Base-by-base conservation (phyloP, 2,797 vertebrate genomes). In the Heteromormyrus szaboi region DNA sequence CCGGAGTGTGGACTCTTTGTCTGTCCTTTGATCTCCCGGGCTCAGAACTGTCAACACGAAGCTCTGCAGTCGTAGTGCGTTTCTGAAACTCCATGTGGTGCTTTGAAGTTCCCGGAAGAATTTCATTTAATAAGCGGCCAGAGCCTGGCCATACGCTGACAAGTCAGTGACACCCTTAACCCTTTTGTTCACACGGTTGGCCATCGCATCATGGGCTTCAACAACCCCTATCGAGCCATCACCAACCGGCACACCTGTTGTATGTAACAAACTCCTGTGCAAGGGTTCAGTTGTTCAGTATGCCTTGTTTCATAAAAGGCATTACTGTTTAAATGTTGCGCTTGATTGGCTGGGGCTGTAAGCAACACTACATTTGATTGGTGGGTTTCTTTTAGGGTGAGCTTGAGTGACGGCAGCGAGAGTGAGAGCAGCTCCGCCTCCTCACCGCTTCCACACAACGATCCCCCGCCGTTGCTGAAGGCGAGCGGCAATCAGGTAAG, bases 331-430 rank as follows among this genome's bases (percentile, higher is more conserved):
- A 54, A 33, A 25, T 29, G 25, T 17, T n/a, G 84, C 29, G 22
- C 22, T 1, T 53, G 48, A 51, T 33, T 85, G 48, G 50, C 22
- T 14, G 46, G 50, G 46, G 3, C 83, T 51, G 3, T 22, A 12
- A 22, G 2, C 48, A n/a, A 29, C 83, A 29, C 48, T 17, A 1
- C 83, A 12, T 62, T 81, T 84, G 48, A 88, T 22, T 87, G 37
- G 85, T 87, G 48, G 83, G 90, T 88, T 22, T 88, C 53, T 44
- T 17, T 0, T 91, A 99, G 98, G 94, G 97, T 99, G 90, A 98
- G 97, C 92, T 94, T 99, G 93, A 99, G 98, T 91, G 97, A 99
- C 3, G 98, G 98, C 94, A 99, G 97, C 4, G 97, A 98, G 90
- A 99, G 97, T 90, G 98, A 98, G 65, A 97, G 96, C 93, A 97